phyloP scores from a whole-genome alignment of 2,888 invertebrate species.

The Vanessa cardui region DNA sequence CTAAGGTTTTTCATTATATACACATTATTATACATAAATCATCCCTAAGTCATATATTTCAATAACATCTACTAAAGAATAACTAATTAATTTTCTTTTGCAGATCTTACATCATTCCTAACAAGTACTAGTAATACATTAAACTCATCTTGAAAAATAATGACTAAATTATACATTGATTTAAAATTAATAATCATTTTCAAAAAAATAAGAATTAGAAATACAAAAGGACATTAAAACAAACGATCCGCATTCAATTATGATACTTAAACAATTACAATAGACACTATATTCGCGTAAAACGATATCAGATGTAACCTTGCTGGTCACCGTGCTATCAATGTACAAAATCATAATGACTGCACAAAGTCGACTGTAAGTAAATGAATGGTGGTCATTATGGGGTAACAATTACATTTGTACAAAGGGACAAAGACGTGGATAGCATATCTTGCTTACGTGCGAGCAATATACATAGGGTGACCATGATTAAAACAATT shows the following conservation, averaged over 20 bases:
- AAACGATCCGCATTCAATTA: too few species aligned
- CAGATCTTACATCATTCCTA: too few species aligned
- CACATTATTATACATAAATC: too few species aligned
- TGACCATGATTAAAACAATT: slow-evolving; percentile 33
- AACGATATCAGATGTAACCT: slow-evolving; percentile 25
- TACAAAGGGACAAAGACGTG: slow-evolving; percentile 54
- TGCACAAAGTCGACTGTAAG: slow-evolving; percentile 47
- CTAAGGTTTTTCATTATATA: too few species aligned
- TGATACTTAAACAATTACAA: slow-evolving; percentile 1
- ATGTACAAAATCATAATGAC: slow-evolving; percentile 43
- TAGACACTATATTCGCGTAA: slow-evolving; percentile 26
- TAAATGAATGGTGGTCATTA: slow-evolving; percentile 63
- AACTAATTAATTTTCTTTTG: too few species aligned
- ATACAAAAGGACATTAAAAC: background rate
- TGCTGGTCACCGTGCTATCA: slow-evolving; percentile 39
- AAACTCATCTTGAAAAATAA: too few species aligned
- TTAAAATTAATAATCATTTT: too few species aligned
- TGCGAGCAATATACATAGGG: slow-evolving; percentile 40
- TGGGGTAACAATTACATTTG: slow-evolving; percentile 60
- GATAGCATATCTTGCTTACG: slow-evolving; percentile 44
- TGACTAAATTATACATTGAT: too few species aligned
- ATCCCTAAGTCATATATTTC: too few species aligned
- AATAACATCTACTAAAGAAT: too few species aligned
- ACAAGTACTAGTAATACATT: too few species aligned
- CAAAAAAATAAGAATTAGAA: background rate